Base-by-base conservation (phyloP, 2,113 vertebrate species). In the Oophaga pumilio region DNA sequence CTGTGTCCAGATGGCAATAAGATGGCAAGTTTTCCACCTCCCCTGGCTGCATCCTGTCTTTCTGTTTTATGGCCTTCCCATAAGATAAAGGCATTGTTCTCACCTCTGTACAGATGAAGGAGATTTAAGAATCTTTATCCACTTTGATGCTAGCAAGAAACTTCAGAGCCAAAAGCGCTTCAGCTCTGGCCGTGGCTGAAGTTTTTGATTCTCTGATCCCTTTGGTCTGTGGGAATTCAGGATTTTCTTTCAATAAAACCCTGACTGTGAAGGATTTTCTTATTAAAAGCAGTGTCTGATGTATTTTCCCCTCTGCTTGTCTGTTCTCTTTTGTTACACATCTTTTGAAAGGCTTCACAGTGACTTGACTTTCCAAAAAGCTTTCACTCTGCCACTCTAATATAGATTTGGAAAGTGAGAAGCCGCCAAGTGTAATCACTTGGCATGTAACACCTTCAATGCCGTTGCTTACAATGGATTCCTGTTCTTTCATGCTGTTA, bases 101-200 rank as follows among this genome's bases (percentile, higher is more conserved):
- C 87, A 88, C 87, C 81, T 88, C 81, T 88, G 43, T 77, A 49
- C 80, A 88, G 80, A 90, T 91, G 91, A 90, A 92, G 90, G 88
- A 90, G 89, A 90, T 91, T 91, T 85, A 77, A 89, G 91, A 90
- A 92, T 91, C 91, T 91, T 91, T 81, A 89, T 90, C 90, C 91
- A 91, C 92, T 91, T 93, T 90, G 89, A 90, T 89, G 81, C 89
- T 91, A 90, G 89, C 90, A 89, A 78, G 88, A 85, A 89, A 90
- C 90, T 79, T 90, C 90, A 89, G 22, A 90, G 83, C 90, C 90
- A 85, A 90, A 92, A 90, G 78, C 86, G 89, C 83, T 87, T 91
- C 88, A 91, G 90, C 91, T 91, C 89, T 91, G 90, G 89, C 90
- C 91, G 18, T 86, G 89, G 90, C 89, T 91, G 86, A 89, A 90